Percentiles rank a stretch among this genome's conserved stretches.
These are phyloP conservation scores for Rhodeus uyekii DNA, from an alignment of 2,797 vertebrate species.

Conservation along the genomic window DNA sequence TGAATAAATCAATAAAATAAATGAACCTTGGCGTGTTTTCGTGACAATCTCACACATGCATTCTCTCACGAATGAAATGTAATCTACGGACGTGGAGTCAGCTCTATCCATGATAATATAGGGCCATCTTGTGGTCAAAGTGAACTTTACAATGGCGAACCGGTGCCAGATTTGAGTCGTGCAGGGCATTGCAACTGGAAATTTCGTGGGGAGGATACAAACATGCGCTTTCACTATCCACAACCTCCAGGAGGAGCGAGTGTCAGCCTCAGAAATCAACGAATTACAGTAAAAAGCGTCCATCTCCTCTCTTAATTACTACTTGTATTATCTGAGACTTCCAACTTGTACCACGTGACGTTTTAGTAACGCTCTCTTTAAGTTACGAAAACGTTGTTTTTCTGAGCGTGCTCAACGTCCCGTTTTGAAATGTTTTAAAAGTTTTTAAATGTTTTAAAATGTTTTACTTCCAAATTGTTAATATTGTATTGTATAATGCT, in stretches of 20 bases:
- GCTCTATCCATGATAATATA: background rate
- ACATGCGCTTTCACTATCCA: conserved; percentile 36
- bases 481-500: too few species aligned
- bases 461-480: too few species aligned
- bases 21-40: background rate
- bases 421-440: too few species aligned
- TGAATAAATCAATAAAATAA: background rate
- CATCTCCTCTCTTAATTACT: too few species aligned
- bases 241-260: conserved; percentile 41
- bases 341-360: too few species aligned
- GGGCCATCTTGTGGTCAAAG: background rate
- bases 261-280: too few species aligned
- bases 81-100: conserved; percentile 33
- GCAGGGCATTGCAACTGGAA: conserved; percentile 49
- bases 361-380: too few species aligned
- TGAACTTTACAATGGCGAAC: conserved; percentile 53
- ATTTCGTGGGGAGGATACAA: conserved; percentile 8
- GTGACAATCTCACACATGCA: background rate
- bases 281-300: too few species aligned
- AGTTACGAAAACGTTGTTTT: too few species aligned
- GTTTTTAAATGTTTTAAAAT: too few species aligned
- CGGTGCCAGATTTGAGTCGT: conserved; percentile 56
- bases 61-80: background rate
- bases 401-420: too few species aligned
- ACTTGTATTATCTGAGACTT: too few species aligned